A percentile compares a stretch with the other conserved stretches of the same genome.
These are phyloP conservation scores for Phoenicopterus ruber DNA, from an alignment of 2,113 vertebrate species.

Conservation along the genomic window DNA sequence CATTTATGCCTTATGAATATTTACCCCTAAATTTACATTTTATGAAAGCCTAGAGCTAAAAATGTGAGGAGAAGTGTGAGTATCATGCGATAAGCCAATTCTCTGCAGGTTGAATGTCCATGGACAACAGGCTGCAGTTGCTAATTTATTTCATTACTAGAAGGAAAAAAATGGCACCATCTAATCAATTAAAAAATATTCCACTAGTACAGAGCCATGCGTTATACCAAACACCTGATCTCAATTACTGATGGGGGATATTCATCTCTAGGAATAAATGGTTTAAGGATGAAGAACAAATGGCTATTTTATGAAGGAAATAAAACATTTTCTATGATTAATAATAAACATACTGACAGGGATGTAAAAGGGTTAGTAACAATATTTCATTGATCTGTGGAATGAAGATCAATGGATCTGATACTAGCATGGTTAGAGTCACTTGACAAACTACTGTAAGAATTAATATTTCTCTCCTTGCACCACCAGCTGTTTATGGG, in stretches of 20 bases:
- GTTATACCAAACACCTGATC: background rate
- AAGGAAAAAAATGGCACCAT: background rate
- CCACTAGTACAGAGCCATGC: background rate
- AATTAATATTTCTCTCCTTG: conserved; percentile 7
- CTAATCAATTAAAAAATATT: background rate
- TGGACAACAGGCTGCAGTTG: background rate
- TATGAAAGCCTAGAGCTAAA: background rate
- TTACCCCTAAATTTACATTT: background rate
- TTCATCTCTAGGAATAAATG: background rate
- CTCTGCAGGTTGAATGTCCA: background rate
- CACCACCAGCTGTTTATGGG: conserved; percentile 9
- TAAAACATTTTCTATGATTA: background rate
- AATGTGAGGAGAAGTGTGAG: background rate
- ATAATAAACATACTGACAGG: background rate
- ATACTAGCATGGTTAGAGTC: background rate
- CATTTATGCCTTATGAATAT: background rate
- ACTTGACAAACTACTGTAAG: background rate
- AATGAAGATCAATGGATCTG: background rate
- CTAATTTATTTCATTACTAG: background rate
- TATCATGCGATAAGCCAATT: accelerated
- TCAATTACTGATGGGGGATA: background rate
- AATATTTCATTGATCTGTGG: background rate
- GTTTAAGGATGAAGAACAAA: background rate
- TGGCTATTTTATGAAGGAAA: background rate
- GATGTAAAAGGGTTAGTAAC: background rate